A percentile compares a stretch with the other conserved stretches of the same genome.
These are phyloP conservation scores for Macropodus opercularis DNA, from an alignment of 2,797 vertebrate species.

Conservation along the genomic window DNA sequence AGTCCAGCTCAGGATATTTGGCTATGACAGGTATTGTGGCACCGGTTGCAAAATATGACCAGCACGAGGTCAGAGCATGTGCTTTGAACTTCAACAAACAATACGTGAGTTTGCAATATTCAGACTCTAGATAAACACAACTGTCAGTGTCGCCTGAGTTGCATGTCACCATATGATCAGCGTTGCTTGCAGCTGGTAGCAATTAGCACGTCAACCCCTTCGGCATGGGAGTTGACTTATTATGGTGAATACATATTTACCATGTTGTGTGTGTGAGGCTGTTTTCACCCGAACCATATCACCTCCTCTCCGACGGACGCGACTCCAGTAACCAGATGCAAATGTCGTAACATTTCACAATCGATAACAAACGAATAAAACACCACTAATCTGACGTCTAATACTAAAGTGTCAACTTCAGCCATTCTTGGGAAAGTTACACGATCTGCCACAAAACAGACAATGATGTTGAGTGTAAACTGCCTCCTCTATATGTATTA, in stretches of 20 bases:
- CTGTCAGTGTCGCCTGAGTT: constrained; percentile 10
- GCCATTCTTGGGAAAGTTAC: neutral
- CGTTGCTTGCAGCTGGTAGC: constrained; percentile 43
- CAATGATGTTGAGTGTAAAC: neutral
- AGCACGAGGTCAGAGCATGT: neutral
- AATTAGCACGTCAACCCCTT: constrained; percentile 53
- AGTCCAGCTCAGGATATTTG: constrained; percentile 6
- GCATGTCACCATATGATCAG: constrained; percentile 1
- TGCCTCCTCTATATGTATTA: neutral
- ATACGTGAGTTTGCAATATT: neutral
- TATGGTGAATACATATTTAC: constrained; percentile 65
- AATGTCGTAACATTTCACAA: constrained; percentile 16
- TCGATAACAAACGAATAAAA: neutral
- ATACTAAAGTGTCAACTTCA: constrained; percentile 6
- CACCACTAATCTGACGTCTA: neutral
- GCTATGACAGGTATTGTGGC: constrained; percentile 15
- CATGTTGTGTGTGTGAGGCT: constrained; percentile 47
- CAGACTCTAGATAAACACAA: neutral
- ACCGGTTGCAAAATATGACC: constrained; percentile 14
- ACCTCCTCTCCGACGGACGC: constrained; percentile 17
- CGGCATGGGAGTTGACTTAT: constrained; percentile 53
- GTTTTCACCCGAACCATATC: constrained; percentile 34
- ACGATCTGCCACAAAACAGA: constrained; percentile 1
- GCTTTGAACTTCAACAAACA: constrained; percentile 11
- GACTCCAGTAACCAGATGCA: constrained; percentile 21